Percentiles rank a stretch among this genome's conserved stretches.
These are phyloP conservation scores for Anabacerthia variegaticeps DNA, from an alignment of 2,797 vertebrate species.

Conservation along the genomic window DNA sequence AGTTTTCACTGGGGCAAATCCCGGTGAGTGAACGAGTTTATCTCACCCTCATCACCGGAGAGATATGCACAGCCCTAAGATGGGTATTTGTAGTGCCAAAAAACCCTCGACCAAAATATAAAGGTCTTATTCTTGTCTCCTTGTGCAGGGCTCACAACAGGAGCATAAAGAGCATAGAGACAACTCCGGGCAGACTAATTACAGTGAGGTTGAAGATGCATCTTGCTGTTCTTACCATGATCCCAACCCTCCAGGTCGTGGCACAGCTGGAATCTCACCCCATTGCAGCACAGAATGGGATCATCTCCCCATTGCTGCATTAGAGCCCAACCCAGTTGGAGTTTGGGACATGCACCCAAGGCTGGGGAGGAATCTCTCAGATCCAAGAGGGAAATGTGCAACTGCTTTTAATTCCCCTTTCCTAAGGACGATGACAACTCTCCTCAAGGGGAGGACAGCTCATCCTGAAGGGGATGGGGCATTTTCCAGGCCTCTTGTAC, in stretches of 20 bases:
- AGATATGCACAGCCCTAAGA: neutral
- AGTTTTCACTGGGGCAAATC: conserved; percentile 42
- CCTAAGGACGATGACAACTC: neutral
- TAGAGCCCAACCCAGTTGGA: neutral
- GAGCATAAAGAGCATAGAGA: neutral
- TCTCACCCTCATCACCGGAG: neutral
- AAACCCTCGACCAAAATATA: neutral
- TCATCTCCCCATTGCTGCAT: rapidly evolving
- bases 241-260: neutral
- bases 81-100: neutral
- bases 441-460: neutral
- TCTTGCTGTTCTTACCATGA: neutral
- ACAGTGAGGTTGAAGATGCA: neutral
- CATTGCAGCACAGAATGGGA: rapidly evolving
- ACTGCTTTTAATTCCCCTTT: neutral
- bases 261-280: rapidly evolving
- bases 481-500: neutral
- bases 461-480: neutral
- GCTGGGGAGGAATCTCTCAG: neutral
- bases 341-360: neutral
- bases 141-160: neutral
- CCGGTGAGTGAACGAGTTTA: conserved; percentile 30
- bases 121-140: neutral
- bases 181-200: neutral
- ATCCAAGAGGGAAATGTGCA: neutral